Percentiles rank a stretch among this genome's conserved stretches.
These are phyloP conservation scores for Dromius quadrimaculatus DNA, from an alignment of 2,888 invertebrate species.

Conservation along the genomic window DNA sequence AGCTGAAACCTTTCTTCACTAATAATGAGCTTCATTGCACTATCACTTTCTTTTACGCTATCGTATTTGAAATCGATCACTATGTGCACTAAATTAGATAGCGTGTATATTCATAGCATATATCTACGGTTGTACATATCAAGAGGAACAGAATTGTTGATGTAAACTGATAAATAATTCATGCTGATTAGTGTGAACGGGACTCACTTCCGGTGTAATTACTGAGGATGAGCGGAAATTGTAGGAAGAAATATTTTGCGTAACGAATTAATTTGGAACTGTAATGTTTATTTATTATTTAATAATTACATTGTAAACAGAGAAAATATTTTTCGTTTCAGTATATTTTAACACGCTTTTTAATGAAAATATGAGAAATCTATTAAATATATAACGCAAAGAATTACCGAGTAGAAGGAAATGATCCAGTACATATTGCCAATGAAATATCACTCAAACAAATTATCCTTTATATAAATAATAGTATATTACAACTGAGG, in stretches of 20 bases:
- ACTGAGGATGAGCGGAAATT: slow-evolving; percentile 25
- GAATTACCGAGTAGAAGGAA: too few species aligned
- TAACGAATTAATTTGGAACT: neutral
- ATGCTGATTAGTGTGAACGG: slow-evolving; percentile 24
- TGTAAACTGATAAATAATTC: slow-evolving; percentile 38
- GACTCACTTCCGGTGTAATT: slow-evolving; percentile 42
- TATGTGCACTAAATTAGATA: neutral
- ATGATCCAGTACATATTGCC: too few species aligned
- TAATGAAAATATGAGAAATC: too few species aligned
- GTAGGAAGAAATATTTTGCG: neutral
- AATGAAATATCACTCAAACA: too few species aligned
- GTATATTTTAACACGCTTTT: too few species aligned
- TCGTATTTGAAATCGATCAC: neutral
- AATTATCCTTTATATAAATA: too few species aligned
- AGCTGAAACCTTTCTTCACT: neutral
- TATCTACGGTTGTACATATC: neutral
- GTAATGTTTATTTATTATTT: too few species aligned
- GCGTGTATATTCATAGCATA: too few species aligned
- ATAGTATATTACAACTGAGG: too few species aligned
- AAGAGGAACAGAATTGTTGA: slow-evolving; percentile 3
- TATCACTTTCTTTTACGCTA: slow-evolving; percentile 41
- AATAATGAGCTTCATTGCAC: slow-evolving; percentile 16
- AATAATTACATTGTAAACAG: too few species aligned
- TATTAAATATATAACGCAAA: too few species aligned
- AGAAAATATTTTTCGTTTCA: too few species aligned